Conservation (phyloP, 2,888 invertebrate species). For the Cheilosia soror region DNA sequence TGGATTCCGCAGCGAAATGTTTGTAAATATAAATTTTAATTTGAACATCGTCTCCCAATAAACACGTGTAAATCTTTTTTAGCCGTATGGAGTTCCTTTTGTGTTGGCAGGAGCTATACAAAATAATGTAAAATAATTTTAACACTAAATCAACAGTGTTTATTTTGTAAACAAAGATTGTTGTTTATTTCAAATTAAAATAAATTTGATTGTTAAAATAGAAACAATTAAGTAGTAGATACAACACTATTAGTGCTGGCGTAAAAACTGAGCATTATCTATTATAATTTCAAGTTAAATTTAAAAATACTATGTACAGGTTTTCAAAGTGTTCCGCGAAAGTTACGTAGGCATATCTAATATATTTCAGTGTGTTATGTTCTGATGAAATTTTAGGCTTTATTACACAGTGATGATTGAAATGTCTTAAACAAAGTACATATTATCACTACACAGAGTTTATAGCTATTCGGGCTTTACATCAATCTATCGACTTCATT, state of each 20-base stretch:
- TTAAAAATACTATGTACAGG: background rate
- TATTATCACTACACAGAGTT: no score
- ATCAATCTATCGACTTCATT: no score
- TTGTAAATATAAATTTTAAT: constrained; percentile 50
- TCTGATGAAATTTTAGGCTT: constrained; percentile 22
- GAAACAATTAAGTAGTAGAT: background rate
- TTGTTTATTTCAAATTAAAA: constrained; percentile 41
- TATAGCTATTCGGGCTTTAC: no score
- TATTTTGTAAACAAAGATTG: constrained; percentile 45
- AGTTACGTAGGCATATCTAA: background rate
- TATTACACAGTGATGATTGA: constrained; percentile 17
- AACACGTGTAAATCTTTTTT: constrained; percentile 29
- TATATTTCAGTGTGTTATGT: constrained; percentile 3
- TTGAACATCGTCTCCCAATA: constrained; percentile 25
- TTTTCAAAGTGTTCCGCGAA: background rate
- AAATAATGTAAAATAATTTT: constrained; percentile 24
- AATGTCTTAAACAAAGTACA: background rate
- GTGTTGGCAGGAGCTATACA: constrained; percentile 15
- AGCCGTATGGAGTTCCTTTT: constrained; percentile 11
- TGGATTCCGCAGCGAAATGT: constrained; percentile 19
- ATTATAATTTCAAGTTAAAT: background rate
- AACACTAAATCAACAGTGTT: constrained; percentile 41
- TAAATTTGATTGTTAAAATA: constrained; percentile 52
- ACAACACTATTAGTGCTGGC: background rate
- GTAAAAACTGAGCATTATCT: background rate